Conservation (phyloP, 2,888 invertebrate genomes). For the Eupithecia abbreviata region DNA sequence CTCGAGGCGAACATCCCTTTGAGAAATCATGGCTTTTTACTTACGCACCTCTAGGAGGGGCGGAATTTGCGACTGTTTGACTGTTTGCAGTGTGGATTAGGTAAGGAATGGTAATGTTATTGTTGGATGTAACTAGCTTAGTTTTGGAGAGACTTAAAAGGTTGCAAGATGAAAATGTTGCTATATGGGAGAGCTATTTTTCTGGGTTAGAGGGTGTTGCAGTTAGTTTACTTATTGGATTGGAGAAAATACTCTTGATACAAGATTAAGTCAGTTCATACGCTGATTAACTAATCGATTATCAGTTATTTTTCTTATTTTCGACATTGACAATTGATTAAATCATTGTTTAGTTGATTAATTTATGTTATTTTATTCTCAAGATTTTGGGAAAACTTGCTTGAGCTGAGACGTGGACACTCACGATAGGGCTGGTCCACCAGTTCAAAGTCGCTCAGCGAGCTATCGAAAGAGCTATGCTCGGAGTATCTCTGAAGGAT, state of each 20-base stretch:
- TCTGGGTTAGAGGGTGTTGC: neutral
- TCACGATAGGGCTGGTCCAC: no score
- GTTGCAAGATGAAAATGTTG: neutral
- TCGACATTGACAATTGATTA: neutral
- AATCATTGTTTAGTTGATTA: no score
- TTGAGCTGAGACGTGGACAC: no score
- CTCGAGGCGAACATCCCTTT: constrained; percentile 71
- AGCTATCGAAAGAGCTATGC: no score
- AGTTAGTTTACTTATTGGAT: neutral
- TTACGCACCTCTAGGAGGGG: constrained; percentile 51
- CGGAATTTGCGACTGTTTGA: constrained; percentile 48
- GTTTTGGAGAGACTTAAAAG: neutral
- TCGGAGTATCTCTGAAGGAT: no score
- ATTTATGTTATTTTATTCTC: no score
- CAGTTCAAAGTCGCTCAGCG: no score
- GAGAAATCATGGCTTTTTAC: constrained; percentile 79
- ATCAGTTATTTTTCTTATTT: neutral
- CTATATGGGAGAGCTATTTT: neutral
- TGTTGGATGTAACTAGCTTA: constrained; percentile 1
- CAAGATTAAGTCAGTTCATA: neutral
- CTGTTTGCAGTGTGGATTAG: constrained; percentile 30
- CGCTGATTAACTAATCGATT: neutral
- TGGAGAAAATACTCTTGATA: neutral
- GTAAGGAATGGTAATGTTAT: constrained; percentile 29
- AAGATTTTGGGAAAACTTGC: no score